phyloP scores from a whole-genome alignment of 2,113 vertebrate species.

The Thermophis baileyi region DNA sequence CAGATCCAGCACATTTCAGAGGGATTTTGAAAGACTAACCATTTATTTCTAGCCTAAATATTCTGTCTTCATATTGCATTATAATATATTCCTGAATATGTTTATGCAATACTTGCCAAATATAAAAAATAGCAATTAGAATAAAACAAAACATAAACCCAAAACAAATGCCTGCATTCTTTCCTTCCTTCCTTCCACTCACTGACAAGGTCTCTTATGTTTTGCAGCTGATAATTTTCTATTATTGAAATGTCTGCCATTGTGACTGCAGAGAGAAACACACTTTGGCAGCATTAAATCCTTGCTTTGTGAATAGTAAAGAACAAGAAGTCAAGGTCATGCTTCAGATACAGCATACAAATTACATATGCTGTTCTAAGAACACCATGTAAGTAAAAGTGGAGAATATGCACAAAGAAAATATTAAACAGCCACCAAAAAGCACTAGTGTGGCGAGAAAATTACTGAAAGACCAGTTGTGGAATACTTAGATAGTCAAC shows the following conservation, averaged over 20 bases:
- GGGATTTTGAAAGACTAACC: neutral
- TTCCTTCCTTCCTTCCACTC: neutral
- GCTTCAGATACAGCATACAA: constrained; percentile 46
- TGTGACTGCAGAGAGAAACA: constrained; percentile 26
- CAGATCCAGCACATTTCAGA: neutral
- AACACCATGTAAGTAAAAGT: constrained; percentile 17
- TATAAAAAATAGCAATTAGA: neutral
- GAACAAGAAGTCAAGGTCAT: constrained; percentile 46
- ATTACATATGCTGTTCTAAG: constrained; percentile 31
- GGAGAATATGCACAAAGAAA: constrained; percentile 27
- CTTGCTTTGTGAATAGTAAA: constrained; percentile 55
- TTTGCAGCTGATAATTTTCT: neutral
- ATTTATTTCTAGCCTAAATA: neutral
- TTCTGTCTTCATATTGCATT: neutral
- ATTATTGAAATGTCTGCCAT: neutral
- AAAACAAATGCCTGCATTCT: neutral
- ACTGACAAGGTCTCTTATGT: neutral
- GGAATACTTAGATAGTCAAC: neutral
- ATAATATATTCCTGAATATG: neutral
- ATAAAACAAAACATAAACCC: neutral
- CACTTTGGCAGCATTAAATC: constrained; percentile 30
- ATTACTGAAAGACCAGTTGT: neutral
- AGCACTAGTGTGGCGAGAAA: constrained; percentile 25
- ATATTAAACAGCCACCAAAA: neutral
- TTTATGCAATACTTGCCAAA: neutral